A percentile compares a stretch with the other conserved stretches of the same genome.
phyloP scores from a whole-genome alignment of 2,113 vertebrate species.

The Ophiodon elongatus region DNA sequence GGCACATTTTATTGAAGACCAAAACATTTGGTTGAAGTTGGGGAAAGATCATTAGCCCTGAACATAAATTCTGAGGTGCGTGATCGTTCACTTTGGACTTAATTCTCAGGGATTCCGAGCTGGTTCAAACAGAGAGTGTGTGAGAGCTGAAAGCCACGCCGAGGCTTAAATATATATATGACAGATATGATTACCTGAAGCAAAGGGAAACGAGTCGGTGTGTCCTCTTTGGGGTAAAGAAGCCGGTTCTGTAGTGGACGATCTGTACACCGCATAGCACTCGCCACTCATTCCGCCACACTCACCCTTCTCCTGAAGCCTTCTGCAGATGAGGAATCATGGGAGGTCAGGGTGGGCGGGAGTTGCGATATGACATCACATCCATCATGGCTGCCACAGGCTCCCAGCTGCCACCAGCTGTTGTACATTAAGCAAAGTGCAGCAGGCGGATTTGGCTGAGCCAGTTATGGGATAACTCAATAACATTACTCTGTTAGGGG shows the following conservation, averaged over 20 bases:
- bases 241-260: slow-evolving; percentile 3
- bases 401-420: slow-evolving; percentile 79
- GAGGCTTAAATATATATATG: neutral
- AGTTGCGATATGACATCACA: slow-evolving; percentile 57
- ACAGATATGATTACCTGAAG: neutral
- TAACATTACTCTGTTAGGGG: slow-evolving; percentile 76
- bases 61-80: neutral
- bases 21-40: neutral
- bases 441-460: slow-evolving; percentile 80
- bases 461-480: slow-evolving; percentile 83
- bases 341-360: slow-evolving; percentile 61
- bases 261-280: neutral
- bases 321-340: slow-evolving; percentile 55
- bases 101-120: neutral
- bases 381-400: slow-evolving; percentile 69
- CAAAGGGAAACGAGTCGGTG: neutral
- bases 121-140: neutral
- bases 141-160: neutral
- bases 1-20: neutral
- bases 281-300: slow-evolving; percentile 18
- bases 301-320: slow-evolving; percentile 30
- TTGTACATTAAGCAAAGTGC: slow-evolving; percentile 84
- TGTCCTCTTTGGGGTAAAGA: neutral
- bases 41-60: neutral
- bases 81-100: neutral